A percentile compares a stretch with the other conserved stretches of the same genome.
Conservation (phyloP, 2,797 vertebrate species). For the Falco naumanni region DNA sequence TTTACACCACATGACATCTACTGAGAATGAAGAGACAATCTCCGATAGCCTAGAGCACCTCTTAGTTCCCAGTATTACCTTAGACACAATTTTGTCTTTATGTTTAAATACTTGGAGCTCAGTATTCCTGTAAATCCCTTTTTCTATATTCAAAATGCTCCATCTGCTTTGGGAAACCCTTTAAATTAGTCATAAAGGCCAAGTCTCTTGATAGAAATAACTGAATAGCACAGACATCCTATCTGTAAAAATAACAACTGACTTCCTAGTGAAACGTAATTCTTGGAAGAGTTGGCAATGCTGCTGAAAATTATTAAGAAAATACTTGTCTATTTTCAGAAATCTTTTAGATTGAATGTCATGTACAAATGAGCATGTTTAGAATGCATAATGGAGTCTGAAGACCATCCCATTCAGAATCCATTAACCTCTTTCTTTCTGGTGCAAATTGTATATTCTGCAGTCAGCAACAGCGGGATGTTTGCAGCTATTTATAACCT, state of each 20-base stretch:
- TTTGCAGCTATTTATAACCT: background rate
- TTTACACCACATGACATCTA: background rate
- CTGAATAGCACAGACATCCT: background rate
- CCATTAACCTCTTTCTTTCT: background rate
- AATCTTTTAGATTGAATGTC: background rate
- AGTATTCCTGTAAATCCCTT: constrained; percentile 31
- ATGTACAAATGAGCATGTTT: background rate
- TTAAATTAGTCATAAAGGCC: constrained; percentile 60
- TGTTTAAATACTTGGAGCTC: background rate
- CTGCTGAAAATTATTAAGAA: background rate
- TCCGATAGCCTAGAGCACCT: background rate
- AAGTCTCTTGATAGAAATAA: constrained; percentile 47
- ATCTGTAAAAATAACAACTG: constrained; percentile 1
- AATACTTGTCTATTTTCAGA: constrained; percentile 9
- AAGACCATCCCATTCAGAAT: background rate
- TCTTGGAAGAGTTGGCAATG: background rate
- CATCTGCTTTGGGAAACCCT: constrained; percentile 56
- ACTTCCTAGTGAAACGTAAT: background rate
- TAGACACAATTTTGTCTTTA: constrained; percentile 6
- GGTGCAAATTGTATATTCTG: background rate
- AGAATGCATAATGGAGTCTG: background rate
- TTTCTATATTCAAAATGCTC: constrained; percentile 12
- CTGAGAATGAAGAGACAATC: background rate
- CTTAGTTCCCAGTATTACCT: background rate
- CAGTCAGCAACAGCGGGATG: background rate